Base-by-base conservation (phyloP, 2,888 invertebrate species). In the Thera obeliscata region DNA sequence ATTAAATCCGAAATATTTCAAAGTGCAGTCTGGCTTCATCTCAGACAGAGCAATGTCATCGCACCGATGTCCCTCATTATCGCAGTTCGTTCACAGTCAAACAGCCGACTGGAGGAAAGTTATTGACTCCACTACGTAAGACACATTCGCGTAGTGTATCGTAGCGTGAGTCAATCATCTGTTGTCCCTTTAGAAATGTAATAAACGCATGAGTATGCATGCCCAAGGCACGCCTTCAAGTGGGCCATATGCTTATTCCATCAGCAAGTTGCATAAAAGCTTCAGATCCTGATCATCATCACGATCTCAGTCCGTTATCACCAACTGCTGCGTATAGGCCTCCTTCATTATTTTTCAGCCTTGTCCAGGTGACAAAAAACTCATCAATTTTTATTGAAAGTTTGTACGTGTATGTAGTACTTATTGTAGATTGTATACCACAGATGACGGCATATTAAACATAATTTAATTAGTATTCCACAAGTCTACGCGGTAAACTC, bases 21-120 rank as follows among this genome's bases (percentile, higher is more conserved):
- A 50, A 60, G 49, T 64, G 68, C 68, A 68, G 68, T 64, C 64
- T 60, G 43, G 59, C 46, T 48, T 60, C 56, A 61, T 57, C 56
- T 50, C 64, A 69, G 71, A 72, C 70, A 71, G 71, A 56, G 61
- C 61, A 69, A 64, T 69, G 72, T 72, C 70, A 67, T 58, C 60
- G 70, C 64, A 56, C 73, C 73, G 74, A 66, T 70, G 75, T 75
- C 71, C 74, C 71, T 55, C 67, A 70, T 69, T 72, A 75, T 73
- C 74, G 64, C 72, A 69, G 75, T 75, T 75, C 75, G 66, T 75
- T 74, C 75, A 71, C 75, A 72, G 72, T 66, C 74, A 70, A 71
- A 74, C 74, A 74, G 69, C 71, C 69, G 72, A 69, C 75, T 71
- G 74, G 60, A 56, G 63, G 57, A 58, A 46, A 66, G 74, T 69